Base-by-base conservation (phyloP, 2,888 invertebrate genomes). In the Nasonia oneida region DNA sequence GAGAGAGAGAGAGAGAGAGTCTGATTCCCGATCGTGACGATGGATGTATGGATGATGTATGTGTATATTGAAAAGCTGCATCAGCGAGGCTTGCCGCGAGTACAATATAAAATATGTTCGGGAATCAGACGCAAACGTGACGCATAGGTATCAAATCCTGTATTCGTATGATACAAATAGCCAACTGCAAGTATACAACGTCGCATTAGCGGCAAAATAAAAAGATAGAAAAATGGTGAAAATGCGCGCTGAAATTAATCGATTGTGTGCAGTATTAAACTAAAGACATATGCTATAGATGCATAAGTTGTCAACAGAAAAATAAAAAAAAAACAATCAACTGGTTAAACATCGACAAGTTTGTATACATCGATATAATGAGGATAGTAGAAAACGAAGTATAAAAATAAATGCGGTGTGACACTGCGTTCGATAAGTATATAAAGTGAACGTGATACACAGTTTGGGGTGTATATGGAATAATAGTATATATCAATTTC, bases 141-240 rank as follows among this genome's bases (percentile, higher is more conserved):
- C 57, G n/a, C 57, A n/a, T 57, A 57, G 3, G 18, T n/a, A 8
- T 23, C 12, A 10, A 47, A 47, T 47, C 47, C 47, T 57, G 0
- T 18, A 57, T 57, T 6, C 15, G 6, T 57, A n/a, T 18, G 18
- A 2, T 57, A 18, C 15, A 57, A 57, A 47, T 64, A 67, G 78
- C 50, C 14, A 33, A 80, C 47, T 79, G 50, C 37, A 57, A 37
- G 29, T 81, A 79, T 61, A 61, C 57, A 79, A 67, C 64, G 33
- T 67, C 37, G 53, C 18, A 39, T 83, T 33, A 77, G 33, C 64
- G 15, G 29, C 57, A 57, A 57, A 57, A n/a, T 57, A 57, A 57
- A 57, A 57, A n/a, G 18, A 18, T 15, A 18, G 57, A 15, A 57
- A n/a, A 18, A n/a, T 57, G 15, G n/a, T 15, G 5, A 18, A 15